Conservation (phyloP, 2,888 invertebrate genomes). For the Acanthosepion pharaonis region DNA sequence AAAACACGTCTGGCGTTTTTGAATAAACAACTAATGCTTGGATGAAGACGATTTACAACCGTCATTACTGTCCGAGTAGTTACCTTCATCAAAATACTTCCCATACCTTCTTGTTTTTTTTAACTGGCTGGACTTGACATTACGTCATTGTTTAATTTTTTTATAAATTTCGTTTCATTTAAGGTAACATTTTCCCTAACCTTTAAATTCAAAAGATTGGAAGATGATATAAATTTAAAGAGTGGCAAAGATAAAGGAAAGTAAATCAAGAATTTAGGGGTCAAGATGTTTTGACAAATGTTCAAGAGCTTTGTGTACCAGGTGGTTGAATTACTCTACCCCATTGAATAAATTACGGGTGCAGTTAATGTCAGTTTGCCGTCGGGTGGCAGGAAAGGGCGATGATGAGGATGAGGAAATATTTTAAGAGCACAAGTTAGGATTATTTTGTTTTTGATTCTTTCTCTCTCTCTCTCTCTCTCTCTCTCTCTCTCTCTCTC, state of each 20-base stretch:
- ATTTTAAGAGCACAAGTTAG: too few species aligned
- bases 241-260: not conserved
- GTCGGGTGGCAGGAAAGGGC: not conserved
- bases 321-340: not conserved
- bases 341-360: not conserved
- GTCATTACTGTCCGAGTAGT: not conserved
- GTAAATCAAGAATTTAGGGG: not conserved
- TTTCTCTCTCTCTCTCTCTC: not conserved
- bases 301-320: not conserved
- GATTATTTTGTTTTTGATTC: too few species aligned
- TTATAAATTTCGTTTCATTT: not conserved
- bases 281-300: not conserved
- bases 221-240: not conserved
- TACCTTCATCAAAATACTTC: not conserved
- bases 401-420: not conserved
- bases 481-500: accelerated
- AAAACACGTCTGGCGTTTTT: not conserved
- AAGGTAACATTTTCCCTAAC: not conserved
- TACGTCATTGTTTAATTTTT: not conserved
- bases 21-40: not conserved
- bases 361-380: not conserved
- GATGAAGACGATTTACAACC: not conserved
- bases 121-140: not conserved
- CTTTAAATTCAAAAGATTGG: not conserved
- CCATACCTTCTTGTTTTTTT: not conserved